Percentiles rank a stretch among this genome's conserved stretches.
Conservation (phyloP, 2,888 invertebrate species). For the Rhimphoctona megacephalus region DNA sequence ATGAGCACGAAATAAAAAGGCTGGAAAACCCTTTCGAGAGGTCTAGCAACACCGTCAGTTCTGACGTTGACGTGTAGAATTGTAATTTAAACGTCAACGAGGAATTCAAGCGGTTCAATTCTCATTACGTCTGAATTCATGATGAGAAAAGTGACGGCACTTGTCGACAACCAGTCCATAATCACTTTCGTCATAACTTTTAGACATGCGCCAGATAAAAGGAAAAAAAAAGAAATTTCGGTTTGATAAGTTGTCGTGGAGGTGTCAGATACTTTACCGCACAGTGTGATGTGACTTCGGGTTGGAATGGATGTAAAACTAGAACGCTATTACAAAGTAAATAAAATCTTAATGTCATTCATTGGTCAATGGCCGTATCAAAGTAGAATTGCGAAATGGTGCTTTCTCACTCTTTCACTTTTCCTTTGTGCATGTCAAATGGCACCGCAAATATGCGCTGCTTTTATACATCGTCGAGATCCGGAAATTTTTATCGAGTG, state of each 20-base stretch:
- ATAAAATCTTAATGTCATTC: conserved; percentile 46
- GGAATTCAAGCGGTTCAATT: background rate
- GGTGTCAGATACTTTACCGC: background rate
- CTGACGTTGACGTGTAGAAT: conserved; percentile 13
- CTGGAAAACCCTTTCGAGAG: background rate
- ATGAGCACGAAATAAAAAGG: background rate
- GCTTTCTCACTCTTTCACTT: background rate
- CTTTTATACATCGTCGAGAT: conserved; percentile 13
- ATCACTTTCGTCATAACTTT: background rate
- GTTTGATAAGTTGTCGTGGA: background rate
- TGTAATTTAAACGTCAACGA: conserved; percentile 40
- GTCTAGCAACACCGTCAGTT: background rate
- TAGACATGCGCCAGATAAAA: background rate
- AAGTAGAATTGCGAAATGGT: background rate
- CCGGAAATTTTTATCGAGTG: conserved; percentile 30
- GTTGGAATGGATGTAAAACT: conserved; percentile 41
- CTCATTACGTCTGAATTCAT: conserved; percentile 27
- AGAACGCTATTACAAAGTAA: conserved; percentile 56
- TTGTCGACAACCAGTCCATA: background rate
- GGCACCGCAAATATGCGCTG: conserved; percentile 41
- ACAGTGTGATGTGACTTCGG: conserved; percentile 17
- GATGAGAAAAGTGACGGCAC: background rate
- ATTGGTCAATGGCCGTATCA: conserved; percentile 64
- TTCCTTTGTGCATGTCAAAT: conserved; percentile 31
- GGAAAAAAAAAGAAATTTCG: background rate